These are phyloP conservation scores for Ypsolopha scabrella DNA, from an alignment of 2,888 invertebrate genomes.

Conservation along the genomic window DNA sequence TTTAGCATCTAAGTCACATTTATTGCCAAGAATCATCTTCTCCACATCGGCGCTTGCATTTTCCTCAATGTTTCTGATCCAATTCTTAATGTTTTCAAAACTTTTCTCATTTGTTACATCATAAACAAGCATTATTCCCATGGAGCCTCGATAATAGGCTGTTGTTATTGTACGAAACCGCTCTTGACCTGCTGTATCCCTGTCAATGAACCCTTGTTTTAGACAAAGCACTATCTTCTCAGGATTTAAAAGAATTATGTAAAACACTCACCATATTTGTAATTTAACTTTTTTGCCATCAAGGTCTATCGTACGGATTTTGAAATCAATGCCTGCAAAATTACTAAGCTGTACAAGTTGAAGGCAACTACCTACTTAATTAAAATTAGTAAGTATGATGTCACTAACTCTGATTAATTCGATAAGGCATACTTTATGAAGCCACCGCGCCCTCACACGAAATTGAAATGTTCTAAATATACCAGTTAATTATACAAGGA, in stretches of 20 bases:
- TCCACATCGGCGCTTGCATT: slow-evolving; percentile 99
- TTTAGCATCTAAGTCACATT: slow-evolving; percentile 97
- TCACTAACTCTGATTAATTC: slow-evolving; percentile 53
- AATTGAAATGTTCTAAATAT: not conserved
- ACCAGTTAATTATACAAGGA: slow-evolving; percentile 21
- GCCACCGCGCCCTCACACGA: slow-evolving; percentile 43
- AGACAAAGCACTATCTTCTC: no score
- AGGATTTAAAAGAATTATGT: no score
- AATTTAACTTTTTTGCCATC: slow-evolving; percentile 99
- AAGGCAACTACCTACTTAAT: slow-evolving; percentile 39
- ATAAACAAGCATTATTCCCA: slow-evolving; percentile 99
- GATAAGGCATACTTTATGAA: slow-evolving; percentile 42
- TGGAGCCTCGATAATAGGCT: slow-evolving; percentile 99
- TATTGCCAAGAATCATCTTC: slow-evolving; percentile 98
- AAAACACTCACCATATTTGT: slow-evolving; percentile 91
- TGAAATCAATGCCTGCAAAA: slow-evolving; percentile 96
- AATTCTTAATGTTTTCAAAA: slow-evolving; percentile 99
- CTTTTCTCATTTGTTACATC: slow-evolving; percentile 99
- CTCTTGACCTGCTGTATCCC: slow-evolving; percentile 99
- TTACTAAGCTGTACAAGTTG: slow-evolving; percentile 21
- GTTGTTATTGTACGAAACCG: slow-evolving; percentile 99
- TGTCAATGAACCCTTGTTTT: slow-evolving; percentile 32
- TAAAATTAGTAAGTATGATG: slow-evolving; percentile 63
- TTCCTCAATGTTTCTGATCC: slow-evolving; percentile 99
- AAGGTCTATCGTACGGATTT: slow-evolving; percentile 98